Evolutionary conservation across 1,140 invertebrate species (phyloP), one percentile per base, ranked within the genome.

Genomic region (Trichoplusia ni): DNA sequence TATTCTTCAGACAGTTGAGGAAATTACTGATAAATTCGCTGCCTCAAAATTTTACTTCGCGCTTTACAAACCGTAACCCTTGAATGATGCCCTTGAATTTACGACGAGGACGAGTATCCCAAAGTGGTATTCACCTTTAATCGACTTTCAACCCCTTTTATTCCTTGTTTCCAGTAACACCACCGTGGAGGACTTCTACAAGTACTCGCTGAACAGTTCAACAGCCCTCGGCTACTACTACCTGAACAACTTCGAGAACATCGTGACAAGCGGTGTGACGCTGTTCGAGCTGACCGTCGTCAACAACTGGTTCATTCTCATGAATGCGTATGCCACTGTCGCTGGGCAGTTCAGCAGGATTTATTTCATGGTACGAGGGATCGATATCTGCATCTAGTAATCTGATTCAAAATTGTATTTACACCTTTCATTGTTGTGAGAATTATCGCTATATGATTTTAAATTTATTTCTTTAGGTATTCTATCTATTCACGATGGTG

Each of bases 251-350:
- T 98, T 98, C 90, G 93, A 95, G 69, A 94, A 96, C 87, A 84
- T 96, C 4, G 87, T 95, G 64, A 93, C 93, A 8, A 95, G 94
- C 74, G 92, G 91, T 76, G 96, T 98, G 47, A 97, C 97, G 0
- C 86, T 98, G 49, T 98, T 98, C 91, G 97, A 98, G 89, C 90
- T 98, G 66, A 98, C 96, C 3, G 96, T 97, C 11, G 95, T 97
- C 23, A 98, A 97, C 88, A 97, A 97, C 83, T 96, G 95, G 95
- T 97, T 96, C 84, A 96, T 98, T 56, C 93, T 97, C n/a, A 98
- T 98, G 97, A 96, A 97, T 81, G 95, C 95, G 8, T 97, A 95
- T 85, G 95, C 95, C 0, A 89, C 92, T 18, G 94, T 95, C 2
- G 92, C 93, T 4, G 92, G 93, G 4, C 91, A 92, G 80, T 94